Evolutionary conservation across 2,113 vertebrate genomes (phyloP), one percentile per base, ranked within the genome.

Genomic region (Neolamprologus sp.): DNA sequence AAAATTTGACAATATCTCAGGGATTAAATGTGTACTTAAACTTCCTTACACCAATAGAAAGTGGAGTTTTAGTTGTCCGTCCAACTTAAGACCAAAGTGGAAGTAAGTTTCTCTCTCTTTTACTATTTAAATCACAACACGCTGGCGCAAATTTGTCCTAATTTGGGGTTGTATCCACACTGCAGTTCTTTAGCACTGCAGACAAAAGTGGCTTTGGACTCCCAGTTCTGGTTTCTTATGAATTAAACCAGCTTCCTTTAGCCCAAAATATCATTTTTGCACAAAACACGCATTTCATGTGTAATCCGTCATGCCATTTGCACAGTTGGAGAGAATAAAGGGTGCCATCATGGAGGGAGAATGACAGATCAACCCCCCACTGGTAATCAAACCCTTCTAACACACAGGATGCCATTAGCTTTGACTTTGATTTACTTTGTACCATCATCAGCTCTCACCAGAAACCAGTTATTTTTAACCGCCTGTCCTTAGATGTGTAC

Each of bases 341-440:
- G 23, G 47, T 21, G 78, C 58, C 82, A 81, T 40, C 57, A 84
- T 63, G 21, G 75, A 17, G n/a, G 81, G 57, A 73, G 33, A 81
- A 85, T 78, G 91, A 85, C 80, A 81, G 79, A 91, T 92, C 87
- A 89, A 49, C 75, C 85, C 84, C 89, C 92, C 16, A 83, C 91
- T 86, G 88, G 49, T 73, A 63, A 87, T 92, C 87, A 91, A 87
- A 92, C 84, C 57, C 85, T 54, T 87, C 80, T 16, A 54, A 51
- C 81, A 82, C 57, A 35, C 71, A 71, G 79, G 49, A 82, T n/a
- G 58, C 75, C 88, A 84, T 91, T 86, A 83, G 81, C 31, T 13
- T 47, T 21, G 81, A 89, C 91, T 92, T 90, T 92, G 88, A 93
- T 91, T 89, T 65, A 78, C 87, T 91, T 88, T 92, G 58, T 88